A percentile compares a stretch with the other conserved stretches of the same genome.
These are phyloP conservation scores for Pogonocherus hispidulus DNA, from an alignment of 2,888 invertebrate genomes.

Conservation along the genomic window DNA sequence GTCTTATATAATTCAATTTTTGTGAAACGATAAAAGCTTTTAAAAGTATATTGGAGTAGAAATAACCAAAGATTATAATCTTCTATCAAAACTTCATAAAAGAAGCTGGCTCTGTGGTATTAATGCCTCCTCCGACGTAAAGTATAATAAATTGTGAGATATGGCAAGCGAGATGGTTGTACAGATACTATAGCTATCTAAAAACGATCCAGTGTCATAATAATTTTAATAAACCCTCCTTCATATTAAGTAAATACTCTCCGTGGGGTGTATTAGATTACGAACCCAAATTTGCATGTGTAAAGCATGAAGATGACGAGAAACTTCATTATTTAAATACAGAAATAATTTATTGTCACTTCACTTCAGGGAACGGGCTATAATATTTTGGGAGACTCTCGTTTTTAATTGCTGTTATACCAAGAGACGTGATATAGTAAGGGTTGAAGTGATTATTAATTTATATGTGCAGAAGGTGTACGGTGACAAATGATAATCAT, in stretches of 20 bases:
- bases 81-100: constrained; percentile 13
- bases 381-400: constrained; percentile 26
- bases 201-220: constrained; percentile 11
- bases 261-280: constrained; percentile 25
- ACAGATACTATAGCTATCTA: constrained; percentile 12
- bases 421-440: background rate
- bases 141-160: constrained; percentile 17
- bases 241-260: constrained; percentile 21
- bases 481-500: background rate
- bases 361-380: constrained; percentile 11
- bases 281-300: constrained; percentile 34
- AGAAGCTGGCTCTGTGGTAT: constrained; percentile 7
- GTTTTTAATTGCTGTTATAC: constrained; percentile 17
- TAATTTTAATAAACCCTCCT: constrained; percentile 25
- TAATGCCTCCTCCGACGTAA: constrained; percentile 10
- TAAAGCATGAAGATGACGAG: constrained; percentile 29
- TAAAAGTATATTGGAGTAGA: background rate
- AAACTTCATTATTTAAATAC: constrained; percentile 38
- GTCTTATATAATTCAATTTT: background rate
- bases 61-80: constrained; percentile 14
- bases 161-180: background rate
- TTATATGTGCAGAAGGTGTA: background rate
- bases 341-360: constrained; percentile 35
- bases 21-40: constrained; percentile 1
- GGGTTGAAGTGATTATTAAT: background rate